Evolutionary conservation across 2,113 vertebrate species (phyloP).

Genomic region (Stegastes partitus): DNA sequence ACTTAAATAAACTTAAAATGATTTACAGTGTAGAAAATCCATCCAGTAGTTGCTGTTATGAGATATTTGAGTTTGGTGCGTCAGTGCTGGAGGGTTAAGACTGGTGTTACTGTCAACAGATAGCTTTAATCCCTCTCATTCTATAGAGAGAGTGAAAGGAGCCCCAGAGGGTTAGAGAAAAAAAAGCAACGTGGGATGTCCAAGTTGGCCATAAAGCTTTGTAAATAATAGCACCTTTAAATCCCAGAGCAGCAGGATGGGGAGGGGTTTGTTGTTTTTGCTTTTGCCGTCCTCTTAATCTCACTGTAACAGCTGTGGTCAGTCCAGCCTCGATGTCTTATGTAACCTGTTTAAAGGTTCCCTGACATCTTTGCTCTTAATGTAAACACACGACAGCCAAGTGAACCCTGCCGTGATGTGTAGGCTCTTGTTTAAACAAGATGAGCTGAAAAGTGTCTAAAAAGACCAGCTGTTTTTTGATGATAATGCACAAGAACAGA

Average conservation of each 20-base stretch:
- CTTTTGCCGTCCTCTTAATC: conserved; percentile 33
- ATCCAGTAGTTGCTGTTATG: neutral
- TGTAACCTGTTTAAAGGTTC: conserved; percentile 44
- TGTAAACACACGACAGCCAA: conserved; percentile 19
- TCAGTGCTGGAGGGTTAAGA: neutral
- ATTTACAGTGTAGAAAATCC: no score
- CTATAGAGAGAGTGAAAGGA: neutral
- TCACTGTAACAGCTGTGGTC: conserved; percentile 20
- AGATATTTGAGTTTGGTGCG: neutral
- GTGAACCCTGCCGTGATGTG: neutral
- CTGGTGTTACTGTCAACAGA: neutral
- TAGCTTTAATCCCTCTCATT: neutral
- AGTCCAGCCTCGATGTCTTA: conserved; percentile 30
- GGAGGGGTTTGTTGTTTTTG: conserved; percentile 5
- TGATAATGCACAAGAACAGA: neutral
- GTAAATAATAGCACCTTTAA: conserved; percentile 37
- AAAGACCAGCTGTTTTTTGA: neutral
- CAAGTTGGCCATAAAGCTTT: conserved; percentile 13
- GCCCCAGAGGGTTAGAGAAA: neutral
- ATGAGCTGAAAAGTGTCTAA: neutral
- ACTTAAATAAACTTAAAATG: no score
- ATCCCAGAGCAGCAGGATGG: neutral
- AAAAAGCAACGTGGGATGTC: neutral
- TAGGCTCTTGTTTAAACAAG: neutral
- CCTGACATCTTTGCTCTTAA: conserved; percentile 12